Percentiles rank a stretch among this genome's conserved stretches.
Evolutionary conservation across 2,888 invertebrate species (phyloP).

Genomic region (Dinocampus coccinellae): DNA sequence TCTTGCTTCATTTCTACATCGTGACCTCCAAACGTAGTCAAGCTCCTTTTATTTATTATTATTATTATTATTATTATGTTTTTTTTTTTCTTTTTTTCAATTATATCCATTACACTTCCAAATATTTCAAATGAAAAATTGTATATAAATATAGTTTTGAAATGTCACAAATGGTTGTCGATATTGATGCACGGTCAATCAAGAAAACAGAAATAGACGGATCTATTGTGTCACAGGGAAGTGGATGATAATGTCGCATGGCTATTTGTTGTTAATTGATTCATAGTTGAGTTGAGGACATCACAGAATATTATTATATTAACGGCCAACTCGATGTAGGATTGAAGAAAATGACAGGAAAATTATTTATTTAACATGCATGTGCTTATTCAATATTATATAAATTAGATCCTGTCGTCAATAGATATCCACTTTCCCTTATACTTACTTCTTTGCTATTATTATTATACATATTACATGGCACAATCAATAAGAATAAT

Average conservation of each 20-base stretch:
- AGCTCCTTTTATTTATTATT: neutral
- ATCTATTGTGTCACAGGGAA: neutral
- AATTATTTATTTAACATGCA: neutral
- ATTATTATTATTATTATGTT: no score
- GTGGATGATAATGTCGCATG: neutral
- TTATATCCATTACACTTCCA: no score
- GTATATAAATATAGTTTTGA: neutral
- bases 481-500: neutral
- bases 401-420: neutral
- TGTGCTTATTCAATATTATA: neutral
- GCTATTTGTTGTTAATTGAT: neutral
- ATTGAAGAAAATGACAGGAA: constrained; percentile 1
- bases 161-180: neutral
- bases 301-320: neutral
- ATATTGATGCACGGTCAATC: neutral
- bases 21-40: neutral
- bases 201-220: neutral
- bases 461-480: no score
- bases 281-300: constrained; percentile 25
- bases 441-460: neutral
- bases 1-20: neutral
- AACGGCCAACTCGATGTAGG: neutral
- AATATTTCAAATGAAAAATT: neutral
- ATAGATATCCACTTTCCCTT: neutral
- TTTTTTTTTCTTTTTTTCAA: no score